Evolutionary conservation across 2,888 invertebrate species (phyloP).

Genomic region (Polietes domitor): DNA sequence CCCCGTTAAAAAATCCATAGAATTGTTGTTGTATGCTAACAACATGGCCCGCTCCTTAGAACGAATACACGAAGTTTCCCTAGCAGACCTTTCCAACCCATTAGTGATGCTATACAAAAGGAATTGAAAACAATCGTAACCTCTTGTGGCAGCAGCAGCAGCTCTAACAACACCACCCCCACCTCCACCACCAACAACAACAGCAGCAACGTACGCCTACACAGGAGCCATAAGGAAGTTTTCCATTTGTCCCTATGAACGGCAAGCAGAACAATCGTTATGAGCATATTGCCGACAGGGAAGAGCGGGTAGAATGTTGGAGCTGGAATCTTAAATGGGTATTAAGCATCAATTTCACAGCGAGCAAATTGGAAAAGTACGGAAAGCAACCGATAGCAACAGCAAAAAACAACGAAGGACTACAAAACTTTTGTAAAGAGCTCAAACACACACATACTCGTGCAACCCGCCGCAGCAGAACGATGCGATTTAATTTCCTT

Average conservation of each 20-base stretch:
- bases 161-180: no score
- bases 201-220: slow-evolving; percentile 8
- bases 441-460: not conserved
- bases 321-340: slow-evolving; percentile 21
- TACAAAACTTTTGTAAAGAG: not conserved
- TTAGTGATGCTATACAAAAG: not conserved
- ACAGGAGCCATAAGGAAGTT: not conserved
- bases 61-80: not conserved
- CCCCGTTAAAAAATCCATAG: slow-evolving; percentile 48
- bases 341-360: slow-evolving; percentile 52
- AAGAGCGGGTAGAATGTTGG: not conserved
- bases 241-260: not conserved
- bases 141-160: not conserved
- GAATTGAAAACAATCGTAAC: slow-evolving; percentile 4
- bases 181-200: no score
- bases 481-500: not conserved
- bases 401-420: not conserved
- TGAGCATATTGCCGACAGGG: not conserved
- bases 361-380: slow-evolving; percentile 36
- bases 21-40: not conserved
- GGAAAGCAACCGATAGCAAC: not conserved
- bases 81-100: slow-evolving; percentile 8
- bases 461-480: not conserved
- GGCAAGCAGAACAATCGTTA: no score
- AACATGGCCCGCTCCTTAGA: not conserved